Percentiles rank a stretch among this genome's conserved stretches.
These are phyloP conservation scores for Geotrypetes seraphini DNA, from an alignment of 2,797 vertebrate species.

Conservation along the genomic window DNA sequence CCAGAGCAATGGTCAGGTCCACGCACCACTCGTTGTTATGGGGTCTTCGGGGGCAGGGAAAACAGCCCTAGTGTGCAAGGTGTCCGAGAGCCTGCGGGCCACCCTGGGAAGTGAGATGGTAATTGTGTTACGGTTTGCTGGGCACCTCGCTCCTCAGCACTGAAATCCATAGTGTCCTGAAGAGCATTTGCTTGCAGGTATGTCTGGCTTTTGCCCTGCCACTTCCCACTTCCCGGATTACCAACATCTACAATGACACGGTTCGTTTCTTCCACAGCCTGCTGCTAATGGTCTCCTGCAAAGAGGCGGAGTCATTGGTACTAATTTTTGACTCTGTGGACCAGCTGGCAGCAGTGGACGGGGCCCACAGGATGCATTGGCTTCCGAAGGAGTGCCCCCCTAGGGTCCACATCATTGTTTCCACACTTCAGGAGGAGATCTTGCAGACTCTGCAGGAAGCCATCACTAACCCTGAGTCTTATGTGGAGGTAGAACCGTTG, in stretches of 20 bases:
- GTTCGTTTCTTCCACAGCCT: constrained; percentile 49
- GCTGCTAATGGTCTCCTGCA: constrained; percentile 42
- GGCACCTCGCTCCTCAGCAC: constrained; percentile 49
- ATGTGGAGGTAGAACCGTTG: constrained; percentile 51
- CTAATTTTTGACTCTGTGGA: constrained; percentile 64
- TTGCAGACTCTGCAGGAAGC: constrained; percentile 27
- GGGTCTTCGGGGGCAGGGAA: constrained; percentile 63
- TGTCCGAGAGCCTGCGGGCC: constrained; percentile 36
- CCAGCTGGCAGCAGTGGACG: constrained; percentile 36
- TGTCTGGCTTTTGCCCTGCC: constrained; percentile 45
- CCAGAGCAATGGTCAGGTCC: constrained; percentile 27
- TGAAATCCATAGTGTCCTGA: constrained; percentile 46
- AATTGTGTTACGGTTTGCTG: constrained; percentile 50
- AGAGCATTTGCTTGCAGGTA: constrained; percentile 55
- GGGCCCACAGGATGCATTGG: constrained; percentile 45
- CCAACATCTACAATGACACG: constrained; percentile 35
- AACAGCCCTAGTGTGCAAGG: constrained; percentile 59
- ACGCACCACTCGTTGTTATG: constrained; percentile 50
- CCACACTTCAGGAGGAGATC: constrained; percentile 27
- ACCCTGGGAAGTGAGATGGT: constrained; percentile 33
- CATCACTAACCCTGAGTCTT: constrained; percentile 16
- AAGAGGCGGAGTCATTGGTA: constrained; percentile 42
- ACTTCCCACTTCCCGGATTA: constrained; percentile 31
- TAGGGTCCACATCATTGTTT: constrained; percentile 57
- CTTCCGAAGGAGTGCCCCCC: constrained; percentile 56